Evolutionary conservation across 2,113 vertebrate genomes (phyloP), one percentile per base, ranked within the genome.

Genomic region (Pachycephala philippinensis): DNA sequence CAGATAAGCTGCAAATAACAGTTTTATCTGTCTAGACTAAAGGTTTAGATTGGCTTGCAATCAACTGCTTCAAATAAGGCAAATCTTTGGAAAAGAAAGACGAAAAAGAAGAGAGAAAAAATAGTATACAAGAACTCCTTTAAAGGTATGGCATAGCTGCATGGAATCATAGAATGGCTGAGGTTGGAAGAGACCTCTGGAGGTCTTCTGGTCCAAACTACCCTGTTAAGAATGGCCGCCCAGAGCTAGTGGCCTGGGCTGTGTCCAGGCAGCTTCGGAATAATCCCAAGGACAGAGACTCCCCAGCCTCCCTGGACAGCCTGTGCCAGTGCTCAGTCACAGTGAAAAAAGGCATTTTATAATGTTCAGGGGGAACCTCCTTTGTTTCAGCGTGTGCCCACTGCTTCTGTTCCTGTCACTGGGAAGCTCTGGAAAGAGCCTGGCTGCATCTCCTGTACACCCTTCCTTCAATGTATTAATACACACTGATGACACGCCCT

Each of bases 1-100:
- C 66, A 93, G 88, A 92, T 96, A 95, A 93, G 80, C 83, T 71
- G 76, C 72, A 94, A 96, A 10, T 79, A 95, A 60, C 35, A 87
- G 52, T 84, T 95, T 90, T 96, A 95, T 94, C 94, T 93, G 92
- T 96, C 96, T 94, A 96, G 86, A 92, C 86, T 93, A 87, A 89
- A 94, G 65, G 69, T 94, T 95, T 93, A 88, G 92, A 92, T 70
- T 93, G 88, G 88, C 92, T 89, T 61, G 72, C 50, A 75, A 53
- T 68, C 92, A 90, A 45, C 59, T 68, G 69, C 72, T 89, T 84
- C 83, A 81, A 92, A 81, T 56, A 90, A 81, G 47, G 56, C 59
- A 84, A 68, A 93, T 86, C 56, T 86, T 81, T 53, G 68, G 47
- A 35, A 77, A 63, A 84, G 31, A 40, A 71, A 87, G 53, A 92